Evolutionary conservation across 2,888 invertebrate species (phyloP).

Genomic region (Orchestes rusci): DNA sequence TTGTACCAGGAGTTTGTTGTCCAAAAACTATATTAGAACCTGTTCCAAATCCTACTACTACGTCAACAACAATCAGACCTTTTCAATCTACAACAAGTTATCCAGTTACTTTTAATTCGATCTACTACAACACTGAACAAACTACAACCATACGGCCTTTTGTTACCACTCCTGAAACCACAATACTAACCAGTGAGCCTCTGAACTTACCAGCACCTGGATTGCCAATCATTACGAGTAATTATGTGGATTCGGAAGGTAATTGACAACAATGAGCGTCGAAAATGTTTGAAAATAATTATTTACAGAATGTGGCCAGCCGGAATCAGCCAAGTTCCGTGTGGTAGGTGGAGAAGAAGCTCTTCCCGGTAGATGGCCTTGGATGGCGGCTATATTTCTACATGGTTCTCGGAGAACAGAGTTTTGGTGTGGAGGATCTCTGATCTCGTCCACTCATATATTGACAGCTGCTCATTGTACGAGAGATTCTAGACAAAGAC

Average conservation of each 20-base stretch:
- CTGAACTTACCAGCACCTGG: conserved; percentile 14
- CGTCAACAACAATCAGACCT: conserved; percentile 29
- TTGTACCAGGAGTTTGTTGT: conserved; percentile 89
- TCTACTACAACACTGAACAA: conserved; percentile 31
- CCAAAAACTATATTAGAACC: conserved; percentile 49
- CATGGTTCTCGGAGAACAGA: conserved; percentile 78
- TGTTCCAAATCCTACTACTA: conserved; percentile 28
- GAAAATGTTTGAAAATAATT: neutral
- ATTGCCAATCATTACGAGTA: conserved; percentile 26
- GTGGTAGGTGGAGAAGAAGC: conserved; percentile 88
- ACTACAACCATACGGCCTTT: conserved; percentile 20
- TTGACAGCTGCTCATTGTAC: conserved; percentile 93
- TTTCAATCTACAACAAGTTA: conserved; percentile 5
- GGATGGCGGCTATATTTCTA: conserved; percentile 92
- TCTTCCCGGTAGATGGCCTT: conserved; percentile 84
- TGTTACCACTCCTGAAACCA: conserved; percentile 7
- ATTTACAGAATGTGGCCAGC: conserved; percentile 78
- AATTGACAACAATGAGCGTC: conserved; percentile 28
- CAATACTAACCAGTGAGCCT: conserved; percentile 8
- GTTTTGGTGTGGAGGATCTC: conserved; percentile 91
- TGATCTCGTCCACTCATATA: conserved; percentile 73
- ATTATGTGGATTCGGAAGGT: conserved; percentile 51
- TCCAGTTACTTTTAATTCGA: conserved; percentile 30
- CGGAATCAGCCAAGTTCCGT: conserved; percentile 74
- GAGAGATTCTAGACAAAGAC: conserved; percentile 77